A percentile compares a stretch with the other conserved stretches of the same genome.
phyloP scores from a whole-genome alignment of 2,797 vertebrate species.

The Hydrophis major region DNA sequence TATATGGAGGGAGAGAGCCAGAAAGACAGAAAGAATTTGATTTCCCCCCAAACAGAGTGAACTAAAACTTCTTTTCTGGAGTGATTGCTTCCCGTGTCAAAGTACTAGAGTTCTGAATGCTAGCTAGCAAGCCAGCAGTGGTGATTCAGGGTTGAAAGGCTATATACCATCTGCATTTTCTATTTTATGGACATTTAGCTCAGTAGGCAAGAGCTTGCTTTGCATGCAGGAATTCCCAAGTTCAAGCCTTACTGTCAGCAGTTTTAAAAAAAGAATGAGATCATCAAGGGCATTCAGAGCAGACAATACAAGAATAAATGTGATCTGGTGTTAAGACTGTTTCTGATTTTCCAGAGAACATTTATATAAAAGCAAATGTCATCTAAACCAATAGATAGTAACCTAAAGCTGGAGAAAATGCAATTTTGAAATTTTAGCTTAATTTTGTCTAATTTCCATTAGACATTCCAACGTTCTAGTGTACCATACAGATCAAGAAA shows the following conservation, averaged over 20 bases:
- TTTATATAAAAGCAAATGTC: background rate
- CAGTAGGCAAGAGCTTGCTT: background rate
- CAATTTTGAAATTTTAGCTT: background rate
- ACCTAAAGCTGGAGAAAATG: background rate
- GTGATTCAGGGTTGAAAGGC: background rate
- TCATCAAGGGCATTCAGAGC: background rate
- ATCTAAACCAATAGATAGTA: background rate
- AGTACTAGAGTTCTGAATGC: constrained; percentile 16
- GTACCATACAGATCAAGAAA: background rate
- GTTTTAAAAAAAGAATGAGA: background rate
- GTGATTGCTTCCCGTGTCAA: constrained; percentile 39
- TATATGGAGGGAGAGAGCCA: background rate
- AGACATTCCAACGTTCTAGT: background rate
- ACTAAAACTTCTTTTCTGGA: constrained; percentile 40
- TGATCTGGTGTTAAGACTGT: background rate
- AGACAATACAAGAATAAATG: background rate
- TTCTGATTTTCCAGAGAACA: background rate
- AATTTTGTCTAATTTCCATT: background rate
- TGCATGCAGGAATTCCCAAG: background rate
- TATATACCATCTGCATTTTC: constrained; percentile 15
- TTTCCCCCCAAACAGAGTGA: constrained; percentile 47
- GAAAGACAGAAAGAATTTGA: constrained; percentile 40
- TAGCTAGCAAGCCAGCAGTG: constrained; percentile 22
- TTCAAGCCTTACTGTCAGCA: background rate
- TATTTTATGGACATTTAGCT: background rate